Base-by-base conservation (phyloP, 53 echinoderm and acorn worm genomes). In the Pentamera pediparva region DNA sequence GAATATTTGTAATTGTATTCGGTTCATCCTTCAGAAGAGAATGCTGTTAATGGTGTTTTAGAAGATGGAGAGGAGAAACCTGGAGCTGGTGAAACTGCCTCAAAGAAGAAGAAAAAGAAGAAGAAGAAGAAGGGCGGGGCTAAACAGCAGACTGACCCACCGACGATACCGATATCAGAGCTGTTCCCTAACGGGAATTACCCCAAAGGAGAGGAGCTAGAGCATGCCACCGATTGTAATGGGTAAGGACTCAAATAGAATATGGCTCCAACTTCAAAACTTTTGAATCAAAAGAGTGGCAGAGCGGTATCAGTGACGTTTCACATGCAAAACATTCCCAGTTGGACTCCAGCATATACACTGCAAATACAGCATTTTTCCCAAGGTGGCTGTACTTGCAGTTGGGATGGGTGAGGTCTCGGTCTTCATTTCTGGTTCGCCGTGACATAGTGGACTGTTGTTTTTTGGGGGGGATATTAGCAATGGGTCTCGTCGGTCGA, bases 121-220 rank as follows among this genome's bases (percentile, higher is more conserved):
- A 95, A 90, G 69, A 95, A 90, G 87, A 95, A 95, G 87, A 95
- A 95, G 65, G 87, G 82, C 24, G 87, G 83, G 6, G 65, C 76
- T 22, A 87, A 73, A 54, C 78, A 89, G 69, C 95, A 95, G 79
- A 90, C 90, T 32, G 85, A 90, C 69, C 95, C 95, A 39, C 95
- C 95, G 20, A 95, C 90, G 13, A 76, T 95, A 37, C 89, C 95
- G 4, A 67, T 95, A 20, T 87, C 90, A 37, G 85, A 95, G 22
- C 70, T 95, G 24, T 90, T 87, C 53, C 78, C 95, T n/a, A 81
- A 76, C 72, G 95, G 95, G 8, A 78, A 85, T 15, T 95, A 62
- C 62, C 95, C 95, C 11, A 65, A 75, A 34, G 95, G 95, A n/a
- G 69, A 95, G 74, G 82, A 87, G 43, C 18, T 90, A 37, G 77